phyloP scores from a whole-genome alignment of 2,888 invertebrate species.

The Epinotia brunnichana region DNA sequence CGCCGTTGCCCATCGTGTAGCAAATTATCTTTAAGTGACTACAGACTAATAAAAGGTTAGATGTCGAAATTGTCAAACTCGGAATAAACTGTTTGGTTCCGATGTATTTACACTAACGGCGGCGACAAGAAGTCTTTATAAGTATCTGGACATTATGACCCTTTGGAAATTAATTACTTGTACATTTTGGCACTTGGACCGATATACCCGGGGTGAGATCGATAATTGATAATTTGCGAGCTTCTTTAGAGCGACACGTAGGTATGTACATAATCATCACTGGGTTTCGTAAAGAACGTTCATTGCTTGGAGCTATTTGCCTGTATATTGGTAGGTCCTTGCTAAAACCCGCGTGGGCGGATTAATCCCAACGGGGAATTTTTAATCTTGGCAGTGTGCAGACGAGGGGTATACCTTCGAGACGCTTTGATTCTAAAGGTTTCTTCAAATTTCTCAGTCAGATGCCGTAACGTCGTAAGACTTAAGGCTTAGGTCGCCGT shows the following conservation, averaged over 20 bases:
- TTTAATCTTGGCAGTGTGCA: slow-evolving; percentile 2
- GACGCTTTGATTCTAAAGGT: slow-evolving; percentile 14
- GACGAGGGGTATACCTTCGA: not conserved
- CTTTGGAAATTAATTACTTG: too few relatives aligned
- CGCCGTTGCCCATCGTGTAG: too few relatives aligned
- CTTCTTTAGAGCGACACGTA: not conserved
- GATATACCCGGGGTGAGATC: not conserved
- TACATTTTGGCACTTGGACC: not conserved
- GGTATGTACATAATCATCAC: not conserved
- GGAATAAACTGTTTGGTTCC: too few relatives aligned
- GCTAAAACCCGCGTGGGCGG: not conserved
- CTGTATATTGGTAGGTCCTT: not conserved
- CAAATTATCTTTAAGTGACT: too few relatives aligned
- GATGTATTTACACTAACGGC: too few relatives aligned
- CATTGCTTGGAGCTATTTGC: not conserved
- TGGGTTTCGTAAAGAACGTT: not conserved
- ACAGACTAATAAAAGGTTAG: too few relatives aligned
- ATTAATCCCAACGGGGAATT: slow-evolving; percentile 7
- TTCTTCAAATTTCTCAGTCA: not conserved
- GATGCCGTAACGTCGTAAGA: not conserved
- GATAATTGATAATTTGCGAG: not conserved
- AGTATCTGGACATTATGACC: too few relatives aligned
- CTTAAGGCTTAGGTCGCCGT: not conserved
- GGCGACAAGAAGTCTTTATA: too few relatives aligned
- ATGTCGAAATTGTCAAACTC: too few relatives aligned